Conservation (phyloP, 2,113 vertebrate species). For the Uropsilus gracilis region DNA sequence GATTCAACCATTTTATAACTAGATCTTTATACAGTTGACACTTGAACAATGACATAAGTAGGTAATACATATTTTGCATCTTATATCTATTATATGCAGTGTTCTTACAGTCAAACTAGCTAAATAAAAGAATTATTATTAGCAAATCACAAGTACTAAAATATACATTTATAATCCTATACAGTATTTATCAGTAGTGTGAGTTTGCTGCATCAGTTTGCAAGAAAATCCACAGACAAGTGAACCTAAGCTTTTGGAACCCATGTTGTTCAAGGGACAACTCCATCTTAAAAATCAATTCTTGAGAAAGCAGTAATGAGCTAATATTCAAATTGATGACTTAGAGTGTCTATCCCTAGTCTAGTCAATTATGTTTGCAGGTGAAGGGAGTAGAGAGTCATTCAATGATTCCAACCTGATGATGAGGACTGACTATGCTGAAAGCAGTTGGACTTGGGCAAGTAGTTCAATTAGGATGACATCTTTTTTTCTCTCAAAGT, state of each 20-base stretch:
- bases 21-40: not conserved
- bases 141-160: no score
- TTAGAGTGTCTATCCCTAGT: not conserved
- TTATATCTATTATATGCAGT: no score
- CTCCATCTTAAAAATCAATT: not conserved
- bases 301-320: not conserved
- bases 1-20: slow-evolving; percentile 24
- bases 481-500: not conserved
- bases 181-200: not conserved
- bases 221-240: not conserved
- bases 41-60: not conserved
- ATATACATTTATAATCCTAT: no score
- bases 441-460: not conserved
- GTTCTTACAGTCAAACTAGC: not conserved
- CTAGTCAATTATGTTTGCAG: not conserved
- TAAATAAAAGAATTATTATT: no score
- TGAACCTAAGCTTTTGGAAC: not conserved
- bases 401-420: not conserved
- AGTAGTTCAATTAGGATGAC: not conserved
- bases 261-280: not conserved
- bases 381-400: not conserved
- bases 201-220: not conserved
- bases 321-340: not conserved
- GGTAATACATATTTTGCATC: no score
- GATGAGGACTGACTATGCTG: not conserved